Base-by-base conservation (phyloP, 2,797 vertebrate genomes). In the Cryptoblepharus egeriae region DNA sequence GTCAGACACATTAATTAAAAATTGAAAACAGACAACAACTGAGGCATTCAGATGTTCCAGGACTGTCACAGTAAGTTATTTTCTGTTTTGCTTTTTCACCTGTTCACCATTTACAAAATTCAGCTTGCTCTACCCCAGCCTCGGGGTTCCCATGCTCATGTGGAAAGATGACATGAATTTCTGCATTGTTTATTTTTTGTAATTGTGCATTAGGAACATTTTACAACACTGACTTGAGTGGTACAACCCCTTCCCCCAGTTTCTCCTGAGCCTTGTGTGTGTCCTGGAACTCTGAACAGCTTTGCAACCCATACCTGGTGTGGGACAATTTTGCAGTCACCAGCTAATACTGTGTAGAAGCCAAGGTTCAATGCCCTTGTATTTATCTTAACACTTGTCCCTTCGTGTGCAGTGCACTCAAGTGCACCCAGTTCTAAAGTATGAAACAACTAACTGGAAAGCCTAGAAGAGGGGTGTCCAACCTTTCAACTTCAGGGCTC, bases 31-130 rank as follows among this genome's bases (percentile, higher is more conserved):
- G 8, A 90, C 71, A 64, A n/a, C n/a, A 75, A 81, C 77, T 0
- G 87, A 94, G 90, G 93, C 92, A 93, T 90, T 83, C 85, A 83
- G 85, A 92, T 89, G 88, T 75, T 82, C 12, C 28, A 39, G 88
- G 90, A 88, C 79, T 67, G 65, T 82, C 35, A 61, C 5, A 85
- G 78, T 28, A 81, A 76, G 64, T n/a, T 74, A 75, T 77, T 11
- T 70, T 82, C 81, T 68, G 68, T 77, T 88, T 85, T 13, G 55
- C 0, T 72, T 35, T 20, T 88, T 74, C 52, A 0, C 32, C 37
- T 65, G 11, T 20, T 72, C 72, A 75, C 74, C 22, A 49, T 22
- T 60, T n/a, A 67, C 22, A 58, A 35, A 57, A 6, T 58, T 37
- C 65, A 79, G 28, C 2, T 13, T 39, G 32, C n/a, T 61, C 55